phyloP scores from a whole-genome alignment of 2,888 invertebrate genomes.

The Vesta saturnalis region DNA sequence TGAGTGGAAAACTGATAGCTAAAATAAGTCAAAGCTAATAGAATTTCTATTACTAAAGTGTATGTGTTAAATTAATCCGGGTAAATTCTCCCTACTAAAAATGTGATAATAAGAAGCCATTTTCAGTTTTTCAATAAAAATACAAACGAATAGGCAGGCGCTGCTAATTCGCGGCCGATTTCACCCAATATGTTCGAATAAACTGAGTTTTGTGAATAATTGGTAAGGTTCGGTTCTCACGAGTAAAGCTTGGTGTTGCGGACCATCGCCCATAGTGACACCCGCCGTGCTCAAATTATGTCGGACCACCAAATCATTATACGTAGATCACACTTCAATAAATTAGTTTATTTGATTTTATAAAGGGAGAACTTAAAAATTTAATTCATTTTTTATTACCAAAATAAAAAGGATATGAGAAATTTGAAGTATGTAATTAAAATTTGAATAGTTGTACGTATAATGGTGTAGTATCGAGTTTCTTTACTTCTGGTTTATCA shows the following conservation, averaged over 20 bases:
- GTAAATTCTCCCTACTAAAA: not conserved
- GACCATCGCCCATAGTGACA: conserved; percentile 55
- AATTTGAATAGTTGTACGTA: conserved; percentile 14
- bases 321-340: conserved; percentile 54
- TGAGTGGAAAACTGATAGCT: not conserved
- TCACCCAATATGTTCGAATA: conserved; percentile 43
- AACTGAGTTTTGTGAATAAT: conserved; percentile 45
- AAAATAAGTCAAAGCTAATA: not conserved
- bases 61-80: not conserved
- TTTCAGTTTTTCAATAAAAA: conserved; percentile 33
- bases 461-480: not conserved
- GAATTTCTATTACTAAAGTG: too few relatives aligned
- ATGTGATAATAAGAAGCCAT: conserved; percentile 14
- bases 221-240: conserved; percentile 54
- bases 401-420: not conserved
- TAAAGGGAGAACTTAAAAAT: not conserved
- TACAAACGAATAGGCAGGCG: conserved; percentile 26
- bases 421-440: not conserved
- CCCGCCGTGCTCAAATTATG: conserved; percentile 55
- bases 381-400: not conserved
- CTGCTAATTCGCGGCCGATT: conserved; percentile 40
- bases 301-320: conserved; percentile 51
- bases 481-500: conserved; percentile 18
- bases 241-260: conserved; percentile 56
- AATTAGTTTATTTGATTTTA: conserved; percentile 49